Base-by-base conservation (phyloP, 2,113 vertebrate genomes). In the Thunnus maccoyii region DNA sequence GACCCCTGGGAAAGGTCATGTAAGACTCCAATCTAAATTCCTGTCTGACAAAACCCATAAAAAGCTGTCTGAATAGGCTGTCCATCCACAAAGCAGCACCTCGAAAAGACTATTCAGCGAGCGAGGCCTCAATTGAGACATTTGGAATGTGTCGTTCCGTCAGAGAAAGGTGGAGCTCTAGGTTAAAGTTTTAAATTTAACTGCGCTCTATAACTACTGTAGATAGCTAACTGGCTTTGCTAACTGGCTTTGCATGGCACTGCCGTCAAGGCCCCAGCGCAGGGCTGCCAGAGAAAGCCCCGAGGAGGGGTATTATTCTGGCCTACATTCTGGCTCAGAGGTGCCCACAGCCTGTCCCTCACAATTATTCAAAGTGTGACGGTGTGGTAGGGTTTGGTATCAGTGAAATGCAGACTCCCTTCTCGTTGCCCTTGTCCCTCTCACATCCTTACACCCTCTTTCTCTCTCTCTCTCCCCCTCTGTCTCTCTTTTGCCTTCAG, bases 21-120 rank as follows among this genome's bases (percentile, higher is more conserved):
- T 91, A 89, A 91, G 88, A 93, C 89, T 90, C 90, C 91, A 92
- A 91, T 94, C 91, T 91, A 90, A 92, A 95, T 95, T 95, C 93
- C 92, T 93, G 80, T 85, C 85, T 78, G 84, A 92, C 88, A 92
- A 92, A 92, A 88, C 77, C 86, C 75, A 86, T 84, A 80, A 91
- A 90, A 92, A 74, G 74, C 68, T 50, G 74, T 12, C 61, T 89
- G 89, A 93, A 91, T 90, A 18, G 88, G 44, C 85, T 70, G 85
- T 86, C 87, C 70, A 18, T 87, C 88, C 80, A 78, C 86, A 82
- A 85, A 74, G 75, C 77, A 56, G 72, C 46, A 6, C 55, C 78
- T 55, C 17, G 20, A 87, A 84, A 88, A 87, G 65, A 68, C 75
- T 76, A 86, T 90, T 87, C 82, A 88, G 56, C 46, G 13, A 60